phyloP scores from a whole-genome alignment of 1,140 invertebrate genomes.

The Bilobella aurantiaca region DNA sequence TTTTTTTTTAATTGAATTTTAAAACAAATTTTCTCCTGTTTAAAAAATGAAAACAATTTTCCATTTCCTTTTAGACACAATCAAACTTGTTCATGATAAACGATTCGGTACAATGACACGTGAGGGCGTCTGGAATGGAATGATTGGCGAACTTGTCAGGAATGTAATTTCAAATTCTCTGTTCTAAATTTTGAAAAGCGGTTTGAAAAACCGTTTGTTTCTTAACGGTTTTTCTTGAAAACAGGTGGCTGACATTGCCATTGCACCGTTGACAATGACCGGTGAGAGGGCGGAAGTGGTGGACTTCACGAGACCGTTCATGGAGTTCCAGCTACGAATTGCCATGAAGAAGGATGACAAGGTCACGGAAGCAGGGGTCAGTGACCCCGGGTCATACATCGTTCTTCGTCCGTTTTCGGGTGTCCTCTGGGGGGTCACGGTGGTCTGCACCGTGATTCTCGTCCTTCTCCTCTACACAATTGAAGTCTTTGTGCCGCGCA shows the following conservation, averaged over 20 bases:
- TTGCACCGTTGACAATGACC: conserved; percentile 93
- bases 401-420: conserved; percentile 12
- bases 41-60: neutral
- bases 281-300: conserved; percentile 78
- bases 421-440: neutral
- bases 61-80: conserved; percentile 53
- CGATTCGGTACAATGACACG: conserved; percentile 71
- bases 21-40: neutral
- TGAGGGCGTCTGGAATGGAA: conserved; percentile 79
- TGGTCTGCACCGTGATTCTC: neutral
- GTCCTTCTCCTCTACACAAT: conserved; percentile 8
- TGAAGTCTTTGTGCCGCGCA: conserved; percentile 3
- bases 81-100: conserved; percentile 67
- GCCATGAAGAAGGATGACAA: conserved; percentile 56
- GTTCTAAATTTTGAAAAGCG: too few species aligned
- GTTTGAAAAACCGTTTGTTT: neutral
- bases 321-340: conserved; percentile 57
- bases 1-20: neutral
- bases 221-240: conserved; percentile 28
- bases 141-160: conserved; percentile 80
- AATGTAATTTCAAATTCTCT: too few species aligned
- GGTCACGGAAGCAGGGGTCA: conserved; percentile 41
- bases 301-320: conserved; percentile 55
- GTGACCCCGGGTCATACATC: neutral
- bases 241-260: conserved; percentile 90